Base-by-base conservation (phyloP, 1,140 invertebrate species). In the Cydia strobilella region DNA sequence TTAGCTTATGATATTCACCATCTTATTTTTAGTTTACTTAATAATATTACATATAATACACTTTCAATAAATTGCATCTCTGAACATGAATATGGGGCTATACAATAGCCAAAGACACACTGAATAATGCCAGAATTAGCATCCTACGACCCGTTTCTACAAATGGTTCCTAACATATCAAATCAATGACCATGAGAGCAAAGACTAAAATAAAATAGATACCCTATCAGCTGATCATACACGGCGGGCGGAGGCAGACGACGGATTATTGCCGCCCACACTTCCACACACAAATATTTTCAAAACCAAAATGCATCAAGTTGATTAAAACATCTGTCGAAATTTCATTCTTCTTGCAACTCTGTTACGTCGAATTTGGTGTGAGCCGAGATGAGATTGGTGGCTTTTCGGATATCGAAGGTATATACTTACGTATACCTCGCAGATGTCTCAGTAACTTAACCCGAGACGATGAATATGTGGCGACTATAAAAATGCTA, bases 401-500 rank as follows among this genome's bases (percentile, higher is more conserved):
- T 23, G 20, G 7, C 51, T 59, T 59, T 59, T 59, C 3, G 20
- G 20, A 54, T 54, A 45, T 42, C 39, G 39, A 42, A 15, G 4
- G 6, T 6, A 31, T 31, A 18, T 9, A 15, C 15, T 2, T 4
- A 20, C 9, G 7, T 20, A 10, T 59, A 18, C 20, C 15, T 59
- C n/a, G 27, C 65, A 69, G 31, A 69, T 42, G 65, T 31, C 63
- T 23, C 59, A 15, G 63, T 65, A 35, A 59, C 54, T 59, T 23
- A 65, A 65, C 12, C 63, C 25, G 63, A 25, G 59, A 18, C 7
- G 15, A 66, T 35, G 25, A n/a, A 69, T 42, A 69, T 69, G 27
- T 35, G 63, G 31, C 2, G 65, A 6, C 65, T 35, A 35, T 69
- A 69, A 69, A 69, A 69, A 69, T 69, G 65, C 65, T 35, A 69